Evolutionary conservation across 1,140 invertebrate species (phyloP).

Genomic region (Drosophila serrata): DNA sequence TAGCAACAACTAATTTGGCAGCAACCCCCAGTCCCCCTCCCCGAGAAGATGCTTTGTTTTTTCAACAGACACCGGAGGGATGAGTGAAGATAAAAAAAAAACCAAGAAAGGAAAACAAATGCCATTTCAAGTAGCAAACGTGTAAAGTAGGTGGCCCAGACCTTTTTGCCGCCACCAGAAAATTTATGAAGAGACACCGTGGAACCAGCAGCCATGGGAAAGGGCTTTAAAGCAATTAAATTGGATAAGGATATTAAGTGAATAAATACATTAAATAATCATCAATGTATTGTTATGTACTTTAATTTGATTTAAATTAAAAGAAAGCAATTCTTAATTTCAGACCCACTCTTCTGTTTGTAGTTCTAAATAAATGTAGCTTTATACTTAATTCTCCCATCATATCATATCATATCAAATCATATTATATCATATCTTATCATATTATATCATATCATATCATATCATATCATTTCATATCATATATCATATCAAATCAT

Average conservation of each 20-base stretch:
- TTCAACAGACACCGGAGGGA: slow-evolving; percentile 54
- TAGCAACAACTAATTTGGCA: slow-evolving; percentile 77
- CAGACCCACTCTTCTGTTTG: background rate
- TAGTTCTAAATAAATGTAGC: background rate
- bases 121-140: slow-evolving; percentile 82
- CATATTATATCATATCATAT: too few species aligned
- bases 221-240: background rate
- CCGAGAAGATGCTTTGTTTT: slow-evolving; percentile 60
- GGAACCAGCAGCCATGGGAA: slow-evolving; percentile 12
- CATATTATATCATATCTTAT: too few species aligned
- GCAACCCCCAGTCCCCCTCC: slow-evolving; percentile 23
- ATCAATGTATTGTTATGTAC: background rate
- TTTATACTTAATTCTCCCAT: background rate
- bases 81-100: slow-evolving; percentile 47
- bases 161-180: slow-evolving; percentile 65
- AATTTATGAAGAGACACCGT: slow-evolving; percentile 48
- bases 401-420: too few species aligned
- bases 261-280: background rate
- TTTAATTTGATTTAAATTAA: background rate
- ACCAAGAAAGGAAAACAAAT: slow-evolving; percentile 75
- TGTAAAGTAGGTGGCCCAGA: slow-evolving; percentile 82
- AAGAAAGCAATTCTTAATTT: background rate
- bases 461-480: too few species aligned
- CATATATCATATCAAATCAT: too few species aligned
- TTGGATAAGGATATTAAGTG: background rate